A percentile compares a stretch with the other conserved stretches of the same genome.
phyloP scores from a whole-genome alignment of 2,113 vertebrate species.

The Laterallus jamaicensis region DNA sequence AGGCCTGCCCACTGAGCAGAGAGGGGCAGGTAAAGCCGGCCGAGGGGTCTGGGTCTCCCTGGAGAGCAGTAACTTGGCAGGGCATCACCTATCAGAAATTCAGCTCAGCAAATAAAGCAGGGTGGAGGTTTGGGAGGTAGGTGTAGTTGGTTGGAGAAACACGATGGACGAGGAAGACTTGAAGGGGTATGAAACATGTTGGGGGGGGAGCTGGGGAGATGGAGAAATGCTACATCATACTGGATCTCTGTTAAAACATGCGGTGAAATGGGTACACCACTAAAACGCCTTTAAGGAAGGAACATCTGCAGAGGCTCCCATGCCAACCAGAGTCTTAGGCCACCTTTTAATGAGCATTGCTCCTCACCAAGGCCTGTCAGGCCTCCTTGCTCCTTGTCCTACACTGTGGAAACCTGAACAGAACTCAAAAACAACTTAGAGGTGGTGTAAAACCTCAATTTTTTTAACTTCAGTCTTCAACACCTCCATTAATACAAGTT shows the following conservation, averaged over 20 bases:
- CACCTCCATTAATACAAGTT: fast-evolving
- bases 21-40: neutral
- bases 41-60: fast-evolving
- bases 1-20: neutral
- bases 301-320: neutral
- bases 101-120: neutral
- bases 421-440: neutral
- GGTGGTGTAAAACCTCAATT: neutral
- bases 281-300: fast-evolving
- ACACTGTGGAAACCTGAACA: fast-evolving
- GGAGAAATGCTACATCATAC: neutral
- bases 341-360: neutral
- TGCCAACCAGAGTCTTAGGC: fast-evolving
- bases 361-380: neutral
- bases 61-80: neutral
- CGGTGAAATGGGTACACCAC: neutral
- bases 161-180: neutral
- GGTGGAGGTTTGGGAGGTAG: neutral
- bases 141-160: neutral
- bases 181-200: neutral
- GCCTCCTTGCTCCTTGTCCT: neutral
- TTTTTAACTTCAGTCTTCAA: neutral
- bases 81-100: neutral
- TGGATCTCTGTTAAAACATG: neutral
- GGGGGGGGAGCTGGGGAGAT: neutral